Evolutionary conservation across 2,888 invertebrate genomes (phyloP), one percentile per base, ranked within the genome.

Genomic region (Chaitophorus viminalis): DNA sequence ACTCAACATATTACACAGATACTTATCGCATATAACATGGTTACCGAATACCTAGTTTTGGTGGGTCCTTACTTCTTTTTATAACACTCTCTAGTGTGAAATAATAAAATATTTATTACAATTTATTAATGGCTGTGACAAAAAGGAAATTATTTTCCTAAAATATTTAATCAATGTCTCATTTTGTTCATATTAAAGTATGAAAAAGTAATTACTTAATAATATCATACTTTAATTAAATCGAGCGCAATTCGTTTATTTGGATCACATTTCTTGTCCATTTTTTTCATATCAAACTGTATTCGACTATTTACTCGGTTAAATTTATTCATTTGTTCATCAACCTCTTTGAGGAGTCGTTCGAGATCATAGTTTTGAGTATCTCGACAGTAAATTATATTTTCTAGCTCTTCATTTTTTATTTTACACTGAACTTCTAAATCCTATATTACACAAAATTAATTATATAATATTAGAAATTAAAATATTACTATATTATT

Each of bases 261-360:
- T 1, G 79, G 54, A 33, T 65, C 60, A 39, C 72, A 81, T 31
- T 29, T 65, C 18, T 81, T 87, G 5, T 87, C 74, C 17, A 87
- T 91, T 92, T 88, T 91, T 91, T 60, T 92, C 92, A 0, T 93
- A 92, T 89, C 93, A 91, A 4, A 90, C 90, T 82, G 93, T 90
- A 90, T 93, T 93, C 88, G 91, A 91, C 74, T 91, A 90, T 89
- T 60, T 9, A 72, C 81, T 60, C 87, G 39, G 29, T 81, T 79
- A 17, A 87, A 21, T 81, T 81, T 87, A 39, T 74, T 65, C 31
- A 31, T 75, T 74, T 93, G 92, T 3, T 92, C 92, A 6, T 89
- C 90, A 60, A 92, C 90, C 88, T 92, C 92, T 88, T 90, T 90
- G 65, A 91, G 91, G 17, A 92, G 89, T 36, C 90, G 90, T 18